Evolutionary conservation across 2,888 invertebrate genomes (phyloP).

Genomic region (Drosophila dives): DNA sequence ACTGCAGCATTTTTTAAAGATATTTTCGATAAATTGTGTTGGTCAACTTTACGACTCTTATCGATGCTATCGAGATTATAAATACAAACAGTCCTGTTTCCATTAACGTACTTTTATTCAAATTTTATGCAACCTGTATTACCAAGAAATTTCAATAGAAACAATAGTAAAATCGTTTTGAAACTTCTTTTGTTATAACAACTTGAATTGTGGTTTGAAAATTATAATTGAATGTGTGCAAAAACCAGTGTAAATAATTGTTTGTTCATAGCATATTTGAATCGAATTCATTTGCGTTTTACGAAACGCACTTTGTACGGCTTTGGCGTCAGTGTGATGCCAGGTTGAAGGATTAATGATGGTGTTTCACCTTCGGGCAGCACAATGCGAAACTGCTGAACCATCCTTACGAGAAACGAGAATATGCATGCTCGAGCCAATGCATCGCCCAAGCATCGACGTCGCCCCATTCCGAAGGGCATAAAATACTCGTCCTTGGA

Average conservation of each 20-base stretch:
- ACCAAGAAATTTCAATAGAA: background rate
- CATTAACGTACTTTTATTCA: background rate
- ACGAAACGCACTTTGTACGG: conserved; percentile 85
- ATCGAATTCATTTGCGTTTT: conserved; percentile 41
- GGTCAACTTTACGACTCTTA: background rate
- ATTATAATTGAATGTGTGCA: background rate
- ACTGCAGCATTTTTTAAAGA: background rate
- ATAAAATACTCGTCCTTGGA: conserved; percentile 83
- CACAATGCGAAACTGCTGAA: conserved; percentile 86
- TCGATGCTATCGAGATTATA: background rate
- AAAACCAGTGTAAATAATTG: background rate
- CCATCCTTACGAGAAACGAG: conserved; percentile 87
- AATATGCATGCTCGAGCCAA: conserved; percentile 88
- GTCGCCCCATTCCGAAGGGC: conserved; percentile 86
- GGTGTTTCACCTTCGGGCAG: conserved; percentile 84
- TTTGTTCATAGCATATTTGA: background rate
- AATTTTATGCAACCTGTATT: background rate
- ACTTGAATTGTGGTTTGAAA: conserved; percentile 1
- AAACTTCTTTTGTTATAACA: conserved; percentile 6
- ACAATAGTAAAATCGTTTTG: background rate
- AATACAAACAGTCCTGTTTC: background rate
- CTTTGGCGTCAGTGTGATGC: conserved; percentile 87
- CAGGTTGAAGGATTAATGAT: conserved; percentile 85
- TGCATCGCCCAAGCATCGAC: conserved; percentile 88
- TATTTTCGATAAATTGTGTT: background rate